These are phyloP conservation scores for Tauraco hartlaubi DNA, from an alignment of 2,797 vertebrate genomes.

Conservation along the genomic window DNA sequence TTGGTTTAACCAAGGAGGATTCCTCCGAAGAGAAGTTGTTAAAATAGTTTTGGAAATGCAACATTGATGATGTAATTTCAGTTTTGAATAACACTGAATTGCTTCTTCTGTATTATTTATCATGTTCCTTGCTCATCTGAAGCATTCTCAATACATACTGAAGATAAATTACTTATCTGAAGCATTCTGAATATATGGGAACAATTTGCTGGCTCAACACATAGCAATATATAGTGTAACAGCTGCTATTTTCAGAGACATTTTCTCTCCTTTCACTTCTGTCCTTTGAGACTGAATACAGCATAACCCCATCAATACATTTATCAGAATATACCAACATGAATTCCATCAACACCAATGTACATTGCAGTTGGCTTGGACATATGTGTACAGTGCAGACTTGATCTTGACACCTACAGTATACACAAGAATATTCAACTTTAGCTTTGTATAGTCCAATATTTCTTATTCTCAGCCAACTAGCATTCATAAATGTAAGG, in stretches of 20 bases:
- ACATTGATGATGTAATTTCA: not conserved
- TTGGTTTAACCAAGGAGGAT: not conserved
- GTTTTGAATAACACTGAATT: not conserved
- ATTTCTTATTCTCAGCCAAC: not conserved
- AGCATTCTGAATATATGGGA: not conserved
- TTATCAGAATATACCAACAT: not conserved
- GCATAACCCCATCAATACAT: not conserved
- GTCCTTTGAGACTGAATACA: not conserved
- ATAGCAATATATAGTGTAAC: not conserved
- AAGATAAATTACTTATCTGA: not conserved
- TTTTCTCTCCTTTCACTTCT: not conserved
- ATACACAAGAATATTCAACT: not conserved
- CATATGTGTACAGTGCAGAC: fast-evolving
- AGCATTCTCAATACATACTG: not conserved
- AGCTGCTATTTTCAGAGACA: not conserved
- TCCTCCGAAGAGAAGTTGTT: not conserved
- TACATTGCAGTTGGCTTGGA: not conserved
- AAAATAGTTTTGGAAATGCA: not conserved
- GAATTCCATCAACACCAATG: not conserved
- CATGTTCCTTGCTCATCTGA: not conserved
- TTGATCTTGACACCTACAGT: not conserved
- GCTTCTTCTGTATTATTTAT: not conserved
- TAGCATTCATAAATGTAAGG: not conserved
- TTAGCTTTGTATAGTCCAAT: not conserved
- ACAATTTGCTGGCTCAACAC: not conserved